Base-by-base conservation (phyloP, 2,113 vertebrate species). In the Erythrocebus patas region DNA sequence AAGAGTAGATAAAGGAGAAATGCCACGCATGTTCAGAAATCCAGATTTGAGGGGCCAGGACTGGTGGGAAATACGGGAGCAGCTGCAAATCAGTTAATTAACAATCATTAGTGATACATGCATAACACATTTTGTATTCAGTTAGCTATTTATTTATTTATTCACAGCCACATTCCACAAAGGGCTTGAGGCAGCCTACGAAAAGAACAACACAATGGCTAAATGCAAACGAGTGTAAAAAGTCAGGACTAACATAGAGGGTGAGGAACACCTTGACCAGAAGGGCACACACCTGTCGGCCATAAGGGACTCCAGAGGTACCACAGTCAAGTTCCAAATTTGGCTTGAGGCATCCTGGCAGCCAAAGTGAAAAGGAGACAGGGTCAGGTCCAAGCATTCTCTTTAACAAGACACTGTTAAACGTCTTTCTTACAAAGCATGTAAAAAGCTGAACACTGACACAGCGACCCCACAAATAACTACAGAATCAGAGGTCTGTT, bases 221-320 rank as follows among this genome's bases (percentile, higher is more conserved):
- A 82, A 70, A 55, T 3, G 5, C 50, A 5, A 84, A 22, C 25
- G 48, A 72, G 59, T 35, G 2, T 2, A 1, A 80, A 79, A 17
- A 14, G 23, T 12, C 64, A 61, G 43, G 43, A 73, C 18, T 22
- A 79, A 50, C 25, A 16, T 5, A 17, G 17, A 43, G 35, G 55
- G 43, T 14, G 23, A 5, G 3, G 64, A 91, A 7, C 0, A 3
- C 40, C 43, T 4, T 0, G 8, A n/a, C 66, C 59, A 80, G 20
- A 48, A 86, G 73, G 12, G 2, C 6, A 13, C 25, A 9, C 0
- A 8, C 14, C 45, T 73, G 57, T 43, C 2, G 17, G 30, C 35
- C 50, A 3, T 0, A 10, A 38, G 9, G 6, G 22, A 79, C 23
- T 27, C 30, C n/a, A 79, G 1, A 25, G 14, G 38, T 1, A 52